phyloP scores from a whole-genome alignment of 2,113 vertebrate species.

The Carollia perspicillata region DNA sequence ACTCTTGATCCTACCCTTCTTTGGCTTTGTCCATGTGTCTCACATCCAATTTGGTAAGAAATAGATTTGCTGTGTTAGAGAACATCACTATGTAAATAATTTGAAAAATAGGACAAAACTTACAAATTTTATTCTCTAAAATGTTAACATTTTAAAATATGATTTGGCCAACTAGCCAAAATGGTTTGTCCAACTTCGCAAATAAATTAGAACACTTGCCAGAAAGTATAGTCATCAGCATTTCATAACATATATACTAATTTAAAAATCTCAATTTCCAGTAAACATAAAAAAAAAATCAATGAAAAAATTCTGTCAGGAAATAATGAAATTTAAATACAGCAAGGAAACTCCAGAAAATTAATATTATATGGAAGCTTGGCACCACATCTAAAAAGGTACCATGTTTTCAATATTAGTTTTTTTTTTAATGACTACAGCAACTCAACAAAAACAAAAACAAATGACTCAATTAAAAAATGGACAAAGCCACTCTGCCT shows the following conservation, averaged over 20 bases:
- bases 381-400: not conserved
- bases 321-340: conserved; percentile 31
- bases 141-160: conserved; percentile 3
- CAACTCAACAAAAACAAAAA: not conserved
- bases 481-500: not conserved
- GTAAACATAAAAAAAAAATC: conserved; percentile 27
- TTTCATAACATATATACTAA: conserved; percentile 54
- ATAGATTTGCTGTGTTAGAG: not conserved
- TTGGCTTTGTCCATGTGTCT: not conserved
- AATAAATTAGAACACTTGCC: not conserved
- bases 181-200: not conserved
- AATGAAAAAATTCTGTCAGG: not conserved
- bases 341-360: conserved; percentile 17
- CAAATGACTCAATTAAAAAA: not conserved
- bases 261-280: conserved; percentile 45
- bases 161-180: not conserved
- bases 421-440: not conserved
- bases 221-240: conserved; percentile 31
- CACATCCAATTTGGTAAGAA: not conserved
- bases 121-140: not conserved
- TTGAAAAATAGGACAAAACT: not conserved
- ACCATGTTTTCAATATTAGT: not conserved
- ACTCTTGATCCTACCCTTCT: too few relatives aligned
- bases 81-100: not conserved
- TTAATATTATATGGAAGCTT: not conserved